Conservation (phyloP, 2,113 vertebrate genomes). For the Ascaphus truei region DNA sequence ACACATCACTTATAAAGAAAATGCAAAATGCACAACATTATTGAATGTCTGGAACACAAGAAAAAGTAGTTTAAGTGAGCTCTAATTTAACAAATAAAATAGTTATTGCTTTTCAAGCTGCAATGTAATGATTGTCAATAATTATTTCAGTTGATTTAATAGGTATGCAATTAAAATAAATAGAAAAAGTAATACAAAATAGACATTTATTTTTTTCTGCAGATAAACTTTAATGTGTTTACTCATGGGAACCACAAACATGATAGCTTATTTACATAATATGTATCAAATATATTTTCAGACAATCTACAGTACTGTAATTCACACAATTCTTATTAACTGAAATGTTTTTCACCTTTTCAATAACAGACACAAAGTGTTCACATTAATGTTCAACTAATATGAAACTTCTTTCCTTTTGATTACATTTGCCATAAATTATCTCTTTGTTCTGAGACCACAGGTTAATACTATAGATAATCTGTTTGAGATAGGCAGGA, state of each 20-base stretch:
- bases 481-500: too few relatives aligned
- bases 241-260: conserved; percentile 33
- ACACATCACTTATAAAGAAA: background rate
- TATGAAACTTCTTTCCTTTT: too few relatives aligned
- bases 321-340: too few relatives aligned
- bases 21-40: conserved; percentile 5
- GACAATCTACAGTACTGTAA: conserved; percentile 8
- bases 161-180: conserved; percentile 37
- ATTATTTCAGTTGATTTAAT: conserved; percentile 29
- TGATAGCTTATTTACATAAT: conserved; percentile 35
- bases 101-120: conserved; percentile 36
- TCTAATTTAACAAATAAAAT: conserved; percentile 48
- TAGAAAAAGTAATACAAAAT: conserved; percentile 17
- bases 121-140: conserved; percentile 43
- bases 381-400: too few relatives aligned
- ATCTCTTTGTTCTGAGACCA: too few relatives aligned
- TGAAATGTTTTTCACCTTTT: too few relatives aligned
- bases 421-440: too few relatives aligned
- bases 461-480: too few relatives aligned
- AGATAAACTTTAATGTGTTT: conserved; percentile 29
- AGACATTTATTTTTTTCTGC: background rate
- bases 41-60: conserved; percentile 42
- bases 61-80: conserved; percentile 30
- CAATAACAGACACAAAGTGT: background rate
- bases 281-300: conserved; percentile 23